Percentiles rank a stretch among this genome's conserved stretches.
Conservation (phyloP, 2,797 vertebrate species). For the Gymnopithys bicolor region DNA sequence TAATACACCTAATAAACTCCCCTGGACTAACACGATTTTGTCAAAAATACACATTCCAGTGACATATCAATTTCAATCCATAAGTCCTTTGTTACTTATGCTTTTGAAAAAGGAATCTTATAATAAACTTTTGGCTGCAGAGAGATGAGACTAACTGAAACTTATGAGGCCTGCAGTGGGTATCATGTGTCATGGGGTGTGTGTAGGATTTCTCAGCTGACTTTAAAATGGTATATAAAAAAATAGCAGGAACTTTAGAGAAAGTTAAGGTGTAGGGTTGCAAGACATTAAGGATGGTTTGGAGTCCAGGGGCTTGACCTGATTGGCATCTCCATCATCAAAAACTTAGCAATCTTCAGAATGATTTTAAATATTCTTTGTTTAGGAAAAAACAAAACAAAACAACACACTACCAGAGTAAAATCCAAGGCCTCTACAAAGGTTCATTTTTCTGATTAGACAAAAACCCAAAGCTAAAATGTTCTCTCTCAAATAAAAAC, state of each 20-base stretch:
- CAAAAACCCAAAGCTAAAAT: background rate
- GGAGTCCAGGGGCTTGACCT: background rate
- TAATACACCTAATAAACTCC: background rate
- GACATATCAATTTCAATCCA: background rate
- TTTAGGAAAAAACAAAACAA: no score
- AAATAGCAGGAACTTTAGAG: background rate
- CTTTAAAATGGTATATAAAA: background rate
- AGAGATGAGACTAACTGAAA: background rate
- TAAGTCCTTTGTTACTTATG: background rate
- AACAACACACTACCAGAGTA: background rate
- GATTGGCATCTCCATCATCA: background rate
- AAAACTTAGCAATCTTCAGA: background rate
- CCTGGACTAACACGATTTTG: background rate
- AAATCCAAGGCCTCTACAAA: background rate
- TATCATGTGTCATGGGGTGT: background rate
- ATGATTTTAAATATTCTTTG: background rate
- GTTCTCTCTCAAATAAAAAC: background rate
- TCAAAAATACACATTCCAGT: background rate
- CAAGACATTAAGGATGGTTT: background rate
- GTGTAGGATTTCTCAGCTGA: background rate
- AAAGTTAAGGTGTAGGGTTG: background rate
- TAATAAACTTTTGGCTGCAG: background rate
- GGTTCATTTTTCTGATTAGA: background rate
- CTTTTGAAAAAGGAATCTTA: background rate
- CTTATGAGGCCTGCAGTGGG: background rate